A percentile compares a stretch with the other conserved stretches of the same genome.
Evolutionary conservation across 2,797 vertebrate genomes (phyloP).

Genomic region (Lepilemur ruficaudatus): DNA sequence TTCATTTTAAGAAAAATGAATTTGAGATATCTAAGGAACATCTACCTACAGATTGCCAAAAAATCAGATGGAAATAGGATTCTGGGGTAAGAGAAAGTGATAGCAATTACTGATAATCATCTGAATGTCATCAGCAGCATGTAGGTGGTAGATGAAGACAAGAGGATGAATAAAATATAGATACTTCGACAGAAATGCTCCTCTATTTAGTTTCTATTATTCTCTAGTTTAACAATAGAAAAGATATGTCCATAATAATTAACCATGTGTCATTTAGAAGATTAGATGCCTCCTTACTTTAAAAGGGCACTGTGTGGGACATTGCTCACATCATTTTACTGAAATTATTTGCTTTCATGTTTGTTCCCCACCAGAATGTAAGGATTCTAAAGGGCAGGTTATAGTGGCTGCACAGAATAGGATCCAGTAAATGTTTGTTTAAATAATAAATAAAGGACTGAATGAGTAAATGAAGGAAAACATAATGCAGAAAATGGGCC

Average conservation of each 20-base stretch:
- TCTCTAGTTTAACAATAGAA: neutral
- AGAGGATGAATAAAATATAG: neutral
- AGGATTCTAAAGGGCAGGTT: neutral
- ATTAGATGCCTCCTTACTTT: neutral
- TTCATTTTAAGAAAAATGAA: constrained; percentile 35
- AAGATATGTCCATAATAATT: neutral
- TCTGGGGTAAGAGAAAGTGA: neutral
- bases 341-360: neutral
- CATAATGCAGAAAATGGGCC: neutral
- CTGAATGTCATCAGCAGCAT: neutral
- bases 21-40: neutral
- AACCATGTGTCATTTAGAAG: neutral
- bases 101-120: constrained; percentile 45
- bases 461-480: neutral
- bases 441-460: neutral
- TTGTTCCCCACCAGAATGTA: neutral
- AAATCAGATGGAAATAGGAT: constrained; percentile 44
- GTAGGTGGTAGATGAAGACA: constrained; percentile 36
- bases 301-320: neutral
- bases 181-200: neutral
- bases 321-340: neutral
- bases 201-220: neutral
- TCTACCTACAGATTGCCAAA: constrained; percentile 45
- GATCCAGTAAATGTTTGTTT: neutral
- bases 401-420: neutral